These are phyloP conservation scores for Caranx melampygus DNA, from an alignment of 2,113 vertebrate genomes.

Conservation along the genomic window DNA sequence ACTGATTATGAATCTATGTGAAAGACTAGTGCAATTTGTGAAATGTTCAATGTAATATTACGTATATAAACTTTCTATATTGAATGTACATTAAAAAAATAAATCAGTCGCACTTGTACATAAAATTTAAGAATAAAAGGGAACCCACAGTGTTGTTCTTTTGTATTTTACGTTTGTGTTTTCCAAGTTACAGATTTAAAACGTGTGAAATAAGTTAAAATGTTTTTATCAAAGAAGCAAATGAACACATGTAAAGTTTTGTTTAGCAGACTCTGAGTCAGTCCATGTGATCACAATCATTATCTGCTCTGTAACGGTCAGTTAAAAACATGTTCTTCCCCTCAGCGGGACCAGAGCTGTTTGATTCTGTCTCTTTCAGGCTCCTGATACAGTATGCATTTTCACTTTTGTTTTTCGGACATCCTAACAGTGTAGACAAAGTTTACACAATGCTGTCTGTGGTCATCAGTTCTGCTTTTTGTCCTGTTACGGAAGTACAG, in stretches of 20 bases:
- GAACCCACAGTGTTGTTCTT: slow-evolving; percentile 88
- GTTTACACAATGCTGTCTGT: too few relatives aligned
- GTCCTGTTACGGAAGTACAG: too few relatives aligned
- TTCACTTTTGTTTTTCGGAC: too few relatives aligned
- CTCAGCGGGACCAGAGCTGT: too few relatives aligned
- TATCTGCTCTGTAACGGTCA: too few relatives aligned
- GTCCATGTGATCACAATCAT: neutral
- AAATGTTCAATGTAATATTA: slow-evolving; percentile 97
- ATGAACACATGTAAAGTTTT: neutral
- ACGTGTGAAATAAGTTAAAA: neutral
- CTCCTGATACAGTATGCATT: too few relatives aligned
- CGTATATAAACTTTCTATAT: slow-evolving; percentile 99
- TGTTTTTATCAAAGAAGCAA: neutral
- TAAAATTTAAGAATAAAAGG: slow-evolving; percentile 99
- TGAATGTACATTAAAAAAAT: slow-evolving; percentile 96
- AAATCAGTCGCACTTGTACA: slow-evolving; percentile 97
- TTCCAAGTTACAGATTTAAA: neutral
- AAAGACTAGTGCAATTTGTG: slow-evolving; percentile 98
- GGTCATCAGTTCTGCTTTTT: too few relatives aligned
- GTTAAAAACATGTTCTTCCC: too few relatives aligned
- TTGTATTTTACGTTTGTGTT: slow-evolving; percentile 53
- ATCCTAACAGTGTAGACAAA: too few relatives aligned
- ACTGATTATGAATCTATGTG: slow-evolving; percentile 91
- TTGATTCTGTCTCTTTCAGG: too few relatives aligned
- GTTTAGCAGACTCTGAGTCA: neutral